Conservation (phyloP, 2,113 vertebrate species). For the Cololabis saira region DNA sequence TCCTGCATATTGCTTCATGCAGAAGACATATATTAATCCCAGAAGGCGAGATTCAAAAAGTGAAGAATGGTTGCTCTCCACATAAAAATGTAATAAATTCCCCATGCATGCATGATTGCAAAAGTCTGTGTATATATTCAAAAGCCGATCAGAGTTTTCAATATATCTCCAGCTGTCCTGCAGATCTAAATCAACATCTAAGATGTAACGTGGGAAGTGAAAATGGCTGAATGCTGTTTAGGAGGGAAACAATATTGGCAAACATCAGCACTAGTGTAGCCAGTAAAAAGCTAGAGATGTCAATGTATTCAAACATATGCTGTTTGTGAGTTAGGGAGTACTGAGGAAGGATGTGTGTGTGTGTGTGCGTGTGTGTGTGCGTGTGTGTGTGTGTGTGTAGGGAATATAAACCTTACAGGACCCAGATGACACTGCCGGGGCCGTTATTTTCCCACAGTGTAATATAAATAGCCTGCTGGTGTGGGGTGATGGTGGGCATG, state of each 20-base stretch:
- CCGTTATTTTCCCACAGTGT: conserved; percentile 78
- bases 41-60: no score
- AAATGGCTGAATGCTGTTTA: neutral
- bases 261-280: neutral
- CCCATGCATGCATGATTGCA: no score
- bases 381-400: conserved; percentile 14
- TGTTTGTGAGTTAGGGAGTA: conserved; percentile 34
- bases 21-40: no score
- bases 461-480: conserved; percentile 81
- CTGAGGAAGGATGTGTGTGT: conserved; percentile 2
- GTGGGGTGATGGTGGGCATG: conserved; percentile 70
- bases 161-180: neutral
- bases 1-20: no score
- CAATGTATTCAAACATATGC: conserved; percentile 13
- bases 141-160: no score
- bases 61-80: no score
- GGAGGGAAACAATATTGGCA: neutral
- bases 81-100: no score
- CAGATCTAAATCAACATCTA: neutral
- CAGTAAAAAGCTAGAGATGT: neutral
- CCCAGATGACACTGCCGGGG: conserved; percentile 50
- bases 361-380: conserved; percentile 22
- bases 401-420: conserved; percentile 60
- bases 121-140: no score
- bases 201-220: neutral